Conservation (phyloP, 37 sponge, comb jelly and placozoan species). For the Spongia lamella region DNA sequence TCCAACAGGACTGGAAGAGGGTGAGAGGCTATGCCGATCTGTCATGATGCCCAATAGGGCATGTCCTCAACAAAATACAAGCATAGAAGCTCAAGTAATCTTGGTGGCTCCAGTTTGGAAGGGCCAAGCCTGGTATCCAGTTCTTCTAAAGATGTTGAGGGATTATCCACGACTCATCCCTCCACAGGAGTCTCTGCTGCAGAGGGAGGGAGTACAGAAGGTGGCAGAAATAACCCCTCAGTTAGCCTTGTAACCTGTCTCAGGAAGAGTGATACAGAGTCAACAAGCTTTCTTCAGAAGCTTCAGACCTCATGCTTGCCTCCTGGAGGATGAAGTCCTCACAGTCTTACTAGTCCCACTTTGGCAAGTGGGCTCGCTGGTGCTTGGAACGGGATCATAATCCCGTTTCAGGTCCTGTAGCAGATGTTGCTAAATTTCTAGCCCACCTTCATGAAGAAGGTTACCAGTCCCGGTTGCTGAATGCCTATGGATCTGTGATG, state of each 20-base stretch:
- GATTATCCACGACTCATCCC: no score
- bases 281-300: neutral
- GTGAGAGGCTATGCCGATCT: no score
- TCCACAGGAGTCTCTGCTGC: no score
- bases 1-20: no score
- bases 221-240: neutral
- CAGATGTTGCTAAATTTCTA: neutral
- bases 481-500: slow-evolving; percentile 3
- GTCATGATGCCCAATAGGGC: no score
- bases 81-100: no score
- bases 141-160: no score
- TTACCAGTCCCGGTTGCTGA: slow-evolving; percentile 17
- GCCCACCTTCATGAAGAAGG: slow-evolving; percentile 6
- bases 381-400: slow-evolving; percentile 1
- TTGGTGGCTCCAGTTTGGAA: no score
- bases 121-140: no score
- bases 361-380: slow-evolving; percentile 6
- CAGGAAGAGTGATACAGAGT: neutral
- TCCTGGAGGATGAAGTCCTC: slow-evolving; percentile 19
- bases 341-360: slow-evolving; percentile 3
- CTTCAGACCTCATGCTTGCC: slow-evolving; percentile 17
- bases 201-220: no score
- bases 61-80: no score
- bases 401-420: neutral
- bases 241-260: slow-evolving; percentile 16